Conservation (phyloP, 2,113 vertebrate genomes). For the Emydura subglobosa region DNA sequence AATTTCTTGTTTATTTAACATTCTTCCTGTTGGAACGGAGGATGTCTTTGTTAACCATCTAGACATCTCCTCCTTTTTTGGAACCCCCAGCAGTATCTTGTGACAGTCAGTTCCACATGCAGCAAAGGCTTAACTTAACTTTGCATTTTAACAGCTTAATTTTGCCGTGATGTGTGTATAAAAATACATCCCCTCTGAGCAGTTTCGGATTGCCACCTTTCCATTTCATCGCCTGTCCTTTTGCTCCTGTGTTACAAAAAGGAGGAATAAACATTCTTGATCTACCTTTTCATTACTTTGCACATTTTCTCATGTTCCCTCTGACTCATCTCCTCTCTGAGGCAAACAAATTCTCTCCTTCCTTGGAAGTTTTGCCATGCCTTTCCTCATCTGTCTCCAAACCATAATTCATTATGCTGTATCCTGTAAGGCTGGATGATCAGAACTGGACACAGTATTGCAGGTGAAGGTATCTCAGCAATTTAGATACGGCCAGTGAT, state of each 20-base stretch:
- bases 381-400: not conserved
- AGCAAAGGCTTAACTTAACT: not conserved
- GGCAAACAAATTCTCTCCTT: not conserved
- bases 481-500: not conserved
- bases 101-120: not conserved
- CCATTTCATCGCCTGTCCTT: not conserved
- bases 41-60: not conserved
- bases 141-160: not conserved
- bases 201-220: not conserved
- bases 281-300: not conserved
- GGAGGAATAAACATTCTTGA: not conserved
- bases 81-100: not conserved
- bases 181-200: not conserved
- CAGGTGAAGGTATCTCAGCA: rapidly evolving
- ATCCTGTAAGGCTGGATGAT: rapidly evolving
- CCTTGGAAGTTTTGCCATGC: rapidly evolving
- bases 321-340: rapidly evolving
- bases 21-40: not conserved
- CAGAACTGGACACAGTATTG: not conserved
- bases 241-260: not conserved
- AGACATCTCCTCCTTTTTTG: not conserved
- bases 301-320: rapidly evolving
- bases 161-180: not conserved
- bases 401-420: rapidly evolving
- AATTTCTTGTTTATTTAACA: not conserved